Conservation (phyloP, 2,113 vertebrate genomes). For the Lepus timidus region DNA sequence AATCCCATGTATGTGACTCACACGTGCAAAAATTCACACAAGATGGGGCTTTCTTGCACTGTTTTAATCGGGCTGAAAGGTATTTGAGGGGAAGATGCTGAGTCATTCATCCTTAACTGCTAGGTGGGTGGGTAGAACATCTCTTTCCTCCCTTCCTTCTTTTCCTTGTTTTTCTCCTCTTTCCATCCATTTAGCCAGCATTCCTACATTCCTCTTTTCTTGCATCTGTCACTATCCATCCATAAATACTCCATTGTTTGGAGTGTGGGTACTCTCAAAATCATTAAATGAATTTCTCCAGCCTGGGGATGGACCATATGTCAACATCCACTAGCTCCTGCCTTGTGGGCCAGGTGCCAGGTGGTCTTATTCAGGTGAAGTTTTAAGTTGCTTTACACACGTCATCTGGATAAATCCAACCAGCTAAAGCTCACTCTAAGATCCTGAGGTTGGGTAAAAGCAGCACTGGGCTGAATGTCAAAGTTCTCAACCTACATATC, state of each 20-base stretch:
- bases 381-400: not conserved
- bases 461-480: not conserved
- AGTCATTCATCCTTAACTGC: conserved; percentile 7
- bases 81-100: conserved; percentile 8
- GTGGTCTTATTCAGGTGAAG: not conserved
- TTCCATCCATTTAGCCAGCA: not conserved
- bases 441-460: not conserved
- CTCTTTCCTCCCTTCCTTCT: too few relatives aligned
- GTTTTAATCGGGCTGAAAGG: conserved; percentile 51
- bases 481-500: not conserved
- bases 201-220: not conserved
- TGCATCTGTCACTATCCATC: not conserved
- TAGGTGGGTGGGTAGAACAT: not conserved
- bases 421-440: not conserved
- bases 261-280: not conserved
- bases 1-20: conserved; percentile 52
- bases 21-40: conserved; percentile 43
- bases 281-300: not conserved
- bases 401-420: not conserved
- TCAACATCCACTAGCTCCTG: not conserved
- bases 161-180: not conserved
- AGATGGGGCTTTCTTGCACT: conserved; percentile 17
- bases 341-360: not conserved
- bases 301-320: not conserved
- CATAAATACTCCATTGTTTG: not conserved